Base-by-base conservation (phyloP, 2,113 vertebrate genomes). In the Cromileptes altivelis region DNA sequence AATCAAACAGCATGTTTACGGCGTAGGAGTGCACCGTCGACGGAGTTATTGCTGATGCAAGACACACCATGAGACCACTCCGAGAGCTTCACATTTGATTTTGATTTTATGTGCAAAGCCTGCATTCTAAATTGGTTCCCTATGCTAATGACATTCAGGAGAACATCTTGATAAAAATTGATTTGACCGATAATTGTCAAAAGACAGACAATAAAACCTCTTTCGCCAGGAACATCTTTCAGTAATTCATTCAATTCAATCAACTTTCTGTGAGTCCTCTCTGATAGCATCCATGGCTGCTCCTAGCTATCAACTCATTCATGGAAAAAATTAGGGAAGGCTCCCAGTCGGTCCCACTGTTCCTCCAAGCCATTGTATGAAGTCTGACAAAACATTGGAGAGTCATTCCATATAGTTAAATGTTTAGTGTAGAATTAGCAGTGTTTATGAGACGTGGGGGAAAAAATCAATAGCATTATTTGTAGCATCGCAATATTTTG, bases 1-100 rank as follows among this genome's bases (percentile, higher is more conserved):
- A 92, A 91, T 93, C 85, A 91, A 88, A 89, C 75, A 25, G 65
- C 88, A 75, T 93, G 88, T 94, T 91, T 93, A 84, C 89, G 70
- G 80, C 79, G 17, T 4, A 63, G 84, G 70, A 88, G 76, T 17
- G 65, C 61, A 82, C 56, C 15, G 40, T 49, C 45, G 30, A 50
- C 50, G 55, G 63, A 55, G 45, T 80, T 81, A 72, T 72, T 82
- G 78, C 70, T 81, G 77, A 88, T 89, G 81, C 88, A 60, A 63
- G 19, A 33, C 82, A 30, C 82, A 80, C 73, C 58, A 56, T 30
- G 83, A 83, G 50, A 27, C 37, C 60, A n/a, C 76, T 80, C 19
- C n/a, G 21, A 33, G 21, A 1, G 6, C 30, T 62, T 61, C 57
- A 68, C 40, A 56, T 76, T 78, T 64, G 18, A 88, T 80, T 89